These are phyloP conservation scores for Hipparchia semele DNA, from an alignment of 2,888 invertebrate species.

Conservation along the genomic window DNA sequence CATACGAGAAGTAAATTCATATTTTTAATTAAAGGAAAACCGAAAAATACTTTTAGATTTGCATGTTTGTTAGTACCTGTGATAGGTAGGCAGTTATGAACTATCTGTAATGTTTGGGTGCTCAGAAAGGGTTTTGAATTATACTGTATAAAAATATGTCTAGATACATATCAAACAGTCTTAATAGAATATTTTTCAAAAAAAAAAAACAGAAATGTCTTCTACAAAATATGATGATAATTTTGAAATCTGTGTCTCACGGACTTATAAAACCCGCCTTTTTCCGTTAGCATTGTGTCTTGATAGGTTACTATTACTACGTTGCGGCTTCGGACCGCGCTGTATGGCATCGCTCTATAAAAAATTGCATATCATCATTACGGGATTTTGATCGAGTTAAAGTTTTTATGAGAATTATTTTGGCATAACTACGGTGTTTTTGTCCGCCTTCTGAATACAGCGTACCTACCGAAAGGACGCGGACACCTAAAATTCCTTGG, in stretches of 20 bases:
- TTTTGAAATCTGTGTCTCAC: too few species aligned
- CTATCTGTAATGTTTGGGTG: neutral
- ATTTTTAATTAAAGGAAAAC: neutral
- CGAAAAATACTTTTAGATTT: neutral
- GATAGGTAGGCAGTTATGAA: neutral
- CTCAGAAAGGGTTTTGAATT: too few species aligned
- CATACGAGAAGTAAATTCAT: too few species aligned
- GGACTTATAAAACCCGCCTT: too few species aligned
- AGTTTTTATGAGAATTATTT: neutral
- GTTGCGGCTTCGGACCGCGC: too few species aligned
- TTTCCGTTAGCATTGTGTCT: too few species aligned
- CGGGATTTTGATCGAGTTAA: neutral
- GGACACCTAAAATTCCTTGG: constrained; percentile 22
- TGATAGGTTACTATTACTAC: too few species aligned
- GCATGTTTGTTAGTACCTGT: neutral
- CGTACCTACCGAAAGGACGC: constrained; percentile 13
- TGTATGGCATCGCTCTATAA: too few species aligned
- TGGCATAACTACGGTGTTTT: neutral
- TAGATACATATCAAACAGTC: too few species aligned
- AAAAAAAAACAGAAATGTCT: neutral
- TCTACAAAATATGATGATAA: too few species aligned
- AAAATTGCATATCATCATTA: neutral
- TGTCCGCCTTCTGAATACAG: constrained; percentile 1
- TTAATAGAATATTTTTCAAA: neutral
- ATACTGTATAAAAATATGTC: too few species aligned